Percentiles rank a stretch among this genome's conserved stretches.
Evolutionary conservation across 2,888 invertebrate genomes (phyloP).

Genomic region (Alloplasta piceator): DNA sequence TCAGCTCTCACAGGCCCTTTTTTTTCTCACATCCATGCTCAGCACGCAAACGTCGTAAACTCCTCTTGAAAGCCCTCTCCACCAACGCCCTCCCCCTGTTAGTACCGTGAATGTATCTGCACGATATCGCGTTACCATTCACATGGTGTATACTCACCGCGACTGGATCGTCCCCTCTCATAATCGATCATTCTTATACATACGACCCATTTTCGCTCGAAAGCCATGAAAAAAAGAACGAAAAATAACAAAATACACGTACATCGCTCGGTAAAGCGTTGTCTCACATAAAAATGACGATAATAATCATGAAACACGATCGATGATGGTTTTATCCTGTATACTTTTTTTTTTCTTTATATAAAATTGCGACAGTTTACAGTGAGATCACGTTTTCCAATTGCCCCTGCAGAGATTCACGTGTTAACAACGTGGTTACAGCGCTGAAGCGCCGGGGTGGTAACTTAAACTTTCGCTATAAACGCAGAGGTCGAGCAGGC

Average conservation of each 20-base stretch:
- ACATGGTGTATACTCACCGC: conserved; percentile 30
- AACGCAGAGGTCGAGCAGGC: conserved; percentile 56
- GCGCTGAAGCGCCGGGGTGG: conserved; percentile 5
- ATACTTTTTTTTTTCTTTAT: conserved; percentile 2
- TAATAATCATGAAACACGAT: neutral
- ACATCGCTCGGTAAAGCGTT: neutral
- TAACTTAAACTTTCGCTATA: conserved; percentile 64
- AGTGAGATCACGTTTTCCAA: conserved; percentile 53
- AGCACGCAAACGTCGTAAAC: conserved; percentile 18
- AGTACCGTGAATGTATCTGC: conserved; percentile 61
- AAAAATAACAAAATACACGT: neutral
- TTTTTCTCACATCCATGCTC: neutral
- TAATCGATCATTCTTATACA: conserved; percentile 40
- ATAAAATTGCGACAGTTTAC: conserved; percentile 29
- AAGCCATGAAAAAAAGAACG: neutral
- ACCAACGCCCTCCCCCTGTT: neutral
- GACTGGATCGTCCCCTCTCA: conserved; percentile 24
- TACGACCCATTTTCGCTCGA: neutral
- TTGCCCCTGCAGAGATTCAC: conserved; percentile 58
- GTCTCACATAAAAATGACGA: neutral
- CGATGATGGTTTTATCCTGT: neutral
- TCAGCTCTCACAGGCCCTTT: conserved; percentile 9
- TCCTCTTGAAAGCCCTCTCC: neutral
- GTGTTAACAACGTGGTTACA: conserved; percentile 64
- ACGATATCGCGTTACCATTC: conserved; percentile 57